Evolutionary conservation across 1,140 invertebrate species (phyloP).

Genomic region (Bombus breviceps): DNA sequence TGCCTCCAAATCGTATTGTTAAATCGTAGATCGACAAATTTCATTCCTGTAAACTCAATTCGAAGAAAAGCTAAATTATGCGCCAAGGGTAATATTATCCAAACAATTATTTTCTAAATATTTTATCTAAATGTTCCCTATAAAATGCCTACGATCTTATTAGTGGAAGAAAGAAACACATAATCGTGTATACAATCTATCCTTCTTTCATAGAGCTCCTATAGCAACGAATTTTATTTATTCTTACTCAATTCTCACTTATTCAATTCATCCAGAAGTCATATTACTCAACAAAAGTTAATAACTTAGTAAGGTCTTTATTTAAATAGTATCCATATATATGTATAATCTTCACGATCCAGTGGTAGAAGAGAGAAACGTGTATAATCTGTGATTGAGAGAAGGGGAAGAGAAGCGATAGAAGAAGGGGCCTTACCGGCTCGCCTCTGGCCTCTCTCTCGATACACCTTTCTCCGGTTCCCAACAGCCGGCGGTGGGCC

Average conservation of each 20-base stretch:
- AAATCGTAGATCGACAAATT: neutral
- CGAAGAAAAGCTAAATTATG: neutral
- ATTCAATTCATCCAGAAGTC: too few relatives aligned
- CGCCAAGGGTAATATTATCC: neutral
- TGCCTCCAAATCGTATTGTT: too few relatives aligned
- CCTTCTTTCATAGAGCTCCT: too few relatives aligned
- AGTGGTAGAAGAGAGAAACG: constrained; percentile 59
- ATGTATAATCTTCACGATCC: constrained; percentile 20
- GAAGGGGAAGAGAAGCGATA: constrained; percentile 26
- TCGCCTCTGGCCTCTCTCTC: constrained; percentile 67
- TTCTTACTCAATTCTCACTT: too few relatives aligned
- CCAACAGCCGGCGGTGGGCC: constrained; percentile 65
- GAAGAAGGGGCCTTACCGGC: constrained; percentile 65
- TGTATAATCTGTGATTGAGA: constrained; percentile 40
- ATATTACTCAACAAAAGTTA: too few relatives aligned
- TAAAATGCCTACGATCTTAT: too few relatives aligned
- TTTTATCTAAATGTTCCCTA: neutral
- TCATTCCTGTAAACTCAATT: neutral
- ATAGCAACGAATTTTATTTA: too few relatives aligned
- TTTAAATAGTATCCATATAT: neutral
- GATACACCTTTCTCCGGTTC: constrained; percentile 81
- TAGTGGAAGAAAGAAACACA: too few relatives aligned
- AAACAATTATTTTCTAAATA: neutral
- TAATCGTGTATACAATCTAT: too few relatives aligned
- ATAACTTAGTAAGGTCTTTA: neutral